Conservation (phyloP, 2,113 vertebrate species). For the Desmodus rotundus region DNA sequence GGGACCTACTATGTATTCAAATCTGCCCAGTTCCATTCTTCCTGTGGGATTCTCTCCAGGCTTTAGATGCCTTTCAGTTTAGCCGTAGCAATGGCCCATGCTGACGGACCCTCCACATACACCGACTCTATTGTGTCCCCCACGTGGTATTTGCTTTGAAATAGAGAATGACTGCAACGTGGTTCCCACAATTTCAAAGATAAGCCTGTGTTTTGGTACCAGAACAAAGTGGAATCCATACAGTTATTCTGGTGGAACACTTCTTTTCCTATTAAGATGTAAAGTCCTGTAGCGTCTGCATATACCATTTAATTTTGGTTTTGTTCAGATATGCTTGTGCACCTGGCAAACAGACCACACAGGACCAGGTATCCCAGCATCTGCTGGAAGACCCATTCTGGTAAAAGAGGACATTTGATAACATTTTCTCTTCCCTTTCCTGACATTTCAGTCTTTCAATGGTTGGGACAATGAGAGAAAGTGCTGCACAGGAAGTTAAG, state of each 20-base stretch:
- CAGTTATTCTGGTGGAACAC: not conserved
- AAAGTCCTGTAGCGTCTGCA: not conserved
- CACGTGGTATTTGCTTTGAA: not conserved
- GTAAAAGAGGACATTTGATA: not conserved
- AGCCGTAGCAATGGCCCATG: not conserved
- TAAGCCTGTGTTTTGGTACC: not conserved
- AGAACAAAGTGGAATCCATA: constrained; percentile 9
- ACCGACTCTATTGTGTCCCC: not conserved
- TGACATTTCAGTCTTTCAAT: not conserved
- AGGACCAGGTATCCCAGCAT: not conserved
- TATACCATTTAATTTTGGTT: not conserved
- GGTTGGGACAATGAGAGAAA: not conserved
- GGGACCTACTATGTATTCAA: not conserved
- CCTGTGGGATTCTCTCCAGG: not conserved
- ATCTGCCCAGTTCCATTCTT: not conserved
- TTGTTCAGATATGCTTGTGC: not conserved
- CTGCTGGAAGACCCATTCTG: not conserved
- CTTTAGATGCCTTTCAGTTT: not conserved
- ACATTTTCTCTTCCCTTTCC: not conserved
- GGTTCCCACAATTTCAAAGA: not conserved
- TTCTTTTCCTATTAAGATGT: not conserved
- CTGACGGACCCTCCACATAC: not conserved
- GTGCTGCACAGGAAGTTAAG: not conserved
- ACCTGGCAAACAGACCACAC: not conserved
- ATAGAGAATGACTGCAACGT: not conserved